Evolutionary conservation across 2,113 vertebrate genomes (phyloP).

Genomic region (Albula glossodonta): DNA sequence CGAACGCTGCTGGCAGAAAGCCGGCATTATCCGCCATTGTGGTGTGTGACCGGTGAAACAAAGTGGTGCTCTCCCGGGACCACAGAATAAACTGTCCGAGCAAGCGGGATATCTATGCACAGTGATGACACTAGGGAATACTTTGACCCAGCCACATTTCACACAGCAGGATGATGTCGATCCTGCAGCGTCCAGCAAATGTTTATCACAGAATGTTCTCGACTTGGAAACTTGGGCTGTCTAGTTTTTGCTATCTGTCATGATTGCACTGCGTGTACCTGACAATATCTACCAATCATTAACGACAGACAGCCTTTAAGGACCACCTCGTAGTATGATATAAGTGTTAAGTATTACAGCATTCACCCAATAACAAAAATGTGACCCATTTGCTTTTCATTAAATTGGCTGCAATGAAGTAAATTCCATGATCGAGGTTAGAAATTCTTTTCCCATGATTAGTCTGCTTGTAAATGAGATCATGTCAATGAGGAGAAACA

Average conservation of each 20-base stretch:
- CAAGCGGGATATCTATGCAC: background rate
- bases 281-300: slow-evolving; percentile 5
- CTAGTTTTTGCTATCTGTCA: too few species aligned
- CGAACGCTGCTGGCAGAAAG: background rate
- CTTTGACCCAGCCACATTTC: slow-evolving; percentile 4
- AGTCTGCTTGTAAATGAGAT: background rate
- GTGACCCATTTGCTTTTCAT: background rate
- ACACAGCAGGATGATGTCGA: background rate
- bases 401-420: background rate
- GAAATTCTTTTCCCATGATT: background rate
- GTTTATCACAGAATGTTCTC: background rate
- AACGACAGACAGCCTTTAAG: background rate
- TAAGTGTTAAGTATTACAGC: background rate
- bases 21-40: background rate
- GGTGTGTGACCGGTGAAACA: background rate
- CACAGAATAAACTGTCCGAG: background rate
- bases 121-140: background rate
- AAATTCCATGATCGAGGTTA: background rate
- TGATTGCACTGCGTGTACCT: background rate
- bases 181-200: background rate
- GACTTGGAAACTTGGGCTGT: background rate
- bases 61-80: background rate
- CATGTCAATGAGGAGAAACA: background rate
- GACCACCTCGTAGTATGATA: background rate
- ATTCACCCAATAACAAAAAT: background rate